A percentile compares a stretch with the other conserved stretches of the same genome.
Evolutionary conservation across 2,113 vertebrate genomes (phyloP).

Genomic region (Carollia perspicillata): DNA sequence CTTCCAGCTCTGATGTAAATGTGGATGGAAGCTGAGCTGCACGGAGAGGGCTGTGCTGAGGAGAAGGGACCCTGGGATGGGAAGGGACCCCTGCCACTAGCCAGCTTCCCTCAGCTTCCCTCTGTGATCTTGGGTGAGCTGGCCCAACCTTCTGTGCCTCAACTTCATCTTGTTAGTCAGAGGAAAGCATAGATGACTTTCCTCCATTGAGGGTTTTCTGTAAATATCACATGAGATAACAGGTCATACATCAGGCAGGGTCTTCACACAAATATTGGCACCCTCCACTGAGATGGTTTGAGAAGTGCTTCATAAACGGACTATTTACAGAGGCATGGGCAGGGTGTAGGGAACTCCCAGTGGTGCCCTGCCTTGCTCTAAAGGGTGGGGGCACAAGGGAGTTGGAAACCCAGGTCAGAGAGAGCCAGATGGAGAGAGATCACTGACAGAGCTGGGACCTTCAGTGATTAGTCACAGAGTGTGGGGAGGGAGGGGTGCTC

Average conservation of each 20-base stretch:
- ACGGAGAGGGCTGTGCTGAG: neutral
- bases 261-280: accelerated
- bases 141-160: accelerated
- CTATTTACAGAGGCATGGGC: neutral
- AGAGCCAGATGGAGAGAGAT: neutral
- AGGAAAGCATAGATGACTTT: accelerated
- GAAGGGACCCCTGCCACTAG: accelerated
- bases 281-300: accelerated
- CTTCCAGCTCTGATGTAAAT: neutral
- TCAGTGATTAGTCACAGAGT: neutral
- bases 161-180: neutral
- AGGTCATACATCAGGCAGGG: accelerated
- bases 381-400: neutral
- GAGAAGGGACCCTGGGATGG: too few relatives aligned
- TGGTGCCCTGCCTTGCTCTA: neutral
- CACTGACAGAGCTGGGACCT: accelerated
- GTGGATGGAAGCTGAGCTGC: neutral
- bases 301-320: too few relatives aligned
- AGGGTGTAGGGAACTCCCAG: neutral
- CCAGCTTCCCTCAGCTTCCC: accelerated
- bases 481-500: neutral
- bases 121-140: neutral
- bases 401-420: neutral
- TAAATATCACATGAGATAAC: neutral
- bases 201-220: accelerated